Percentiles rank a stretch among this genome's conserved stretches.
These are phyloP conservation scores for Lasioglossum zephyrum DNA, from an alignment of 2,888 invertebrate genomes.

Conservation along the genomic window DNA sequence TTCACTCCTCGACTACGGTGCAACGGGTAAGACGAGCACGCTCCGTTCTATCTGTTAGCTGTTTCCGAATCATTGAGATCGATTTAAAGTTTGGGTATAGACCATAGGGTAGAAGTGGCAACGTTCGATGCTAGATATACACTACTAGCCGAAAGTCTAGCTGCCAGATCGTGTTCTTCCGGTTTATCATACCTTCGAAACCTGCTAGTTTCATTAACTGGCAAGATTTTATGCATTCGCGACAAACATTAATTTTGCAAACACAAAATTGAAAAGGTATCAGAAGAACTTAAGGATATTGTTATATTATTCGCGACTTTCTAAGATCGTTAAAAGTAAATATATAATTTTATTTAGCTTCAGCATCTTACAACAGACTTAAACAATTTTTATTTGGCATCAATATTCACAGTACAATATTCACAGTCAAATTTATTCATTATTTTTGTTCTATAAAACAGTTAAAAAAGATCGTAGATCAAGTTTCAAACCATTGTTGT, in stretches of 20 bases:
- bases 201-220: background rate
- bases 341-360: no score
- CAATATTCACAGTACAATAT: no score
- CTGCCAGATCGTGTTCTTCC: background rate
- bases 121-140: conserved; percentile 17
- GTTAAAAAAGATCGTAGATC: no score
- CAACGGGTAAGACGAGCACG: conserved; percentile 52
- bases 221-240: background rate
- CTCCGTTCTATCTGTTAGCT: conserved; percentile 59
- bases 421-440: no score
- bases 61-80: conserved; percentile 68
- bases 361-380: no score
- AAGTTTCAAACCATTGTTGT: no score
- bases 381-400: no score
- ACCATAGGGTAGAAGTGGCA: conserved; percentile 38
- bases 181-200: background rate
- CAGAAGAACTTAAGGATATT: no score
- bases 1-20: conserved; percentile 56
- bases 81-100: conserved; percentile 55
- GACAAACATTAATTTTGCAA: background rate
- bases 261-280: background rate
- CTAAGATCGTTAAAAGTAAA: no score
- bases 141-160: background rate
- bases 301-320: no score
- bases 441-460: no score